Evolutionary conservation across 30 jellyfish, hydroid and myxozoan genomes (phyloP), one percentile per base, ranked within the genome.

Genomic region (Chironex yamaguchii): DNA sequence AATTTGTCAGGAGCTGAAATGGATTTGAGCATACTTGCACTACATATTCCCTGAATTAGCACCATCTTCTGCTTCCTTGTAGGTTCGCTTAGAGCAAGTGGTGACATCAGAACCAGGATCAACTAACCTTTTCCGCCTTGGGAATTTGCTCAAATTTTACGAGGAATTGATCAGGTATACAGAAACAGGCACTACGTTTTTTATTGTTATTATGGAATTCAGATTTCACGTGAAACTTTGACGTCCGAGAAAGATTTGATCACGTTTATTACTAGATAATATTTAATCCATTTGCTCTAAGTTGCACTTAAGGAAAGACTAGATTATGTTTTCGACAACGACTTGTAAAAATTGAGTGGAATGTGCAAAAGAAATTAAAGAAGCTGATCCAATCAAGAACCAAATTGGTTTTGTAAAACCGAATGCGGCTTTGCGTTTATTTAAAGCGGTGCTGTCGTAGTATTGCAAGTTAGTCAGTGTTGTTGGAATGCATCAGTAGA

Each of bases 81-180:
- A 93, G 98, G 98, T 93, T 34, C 85, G 98, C 22, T 93, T 93
- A 29, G 98, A 93, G 62, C 98, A 93, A 64, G 97, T 93, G 1
- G 88, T 93, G 4, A 85, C 98, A 11, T 88, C 98, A 23, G 98
- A 88, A 49, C 89, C 97, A 21, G 98, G 88, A 0, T 96, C 97
- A 0, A 89, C 97, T 17, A 53, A 82, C 32, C 75, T 93, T 12
- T 93, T 93, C 30, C 81, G 96, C 14, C 91, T 93, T 24, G 90
- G 96, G 48, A 87, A 93, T 67, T 31, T 93, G 77, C 85, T 93
- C 50, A 87, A 88, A 49, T 93, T 93, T 76, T 93, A 93, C 63
- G 91, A 77, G 2, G 54, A 88, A 3, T 54, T 96, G 2, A 88
- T 93, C 49, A 51, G 84, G 98, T 93, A 25, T 58, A 21, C n/a